phyloP scores from a whole-genome alignment of 2,888 invertebrate species.

The Aromia moschata region DNA sequence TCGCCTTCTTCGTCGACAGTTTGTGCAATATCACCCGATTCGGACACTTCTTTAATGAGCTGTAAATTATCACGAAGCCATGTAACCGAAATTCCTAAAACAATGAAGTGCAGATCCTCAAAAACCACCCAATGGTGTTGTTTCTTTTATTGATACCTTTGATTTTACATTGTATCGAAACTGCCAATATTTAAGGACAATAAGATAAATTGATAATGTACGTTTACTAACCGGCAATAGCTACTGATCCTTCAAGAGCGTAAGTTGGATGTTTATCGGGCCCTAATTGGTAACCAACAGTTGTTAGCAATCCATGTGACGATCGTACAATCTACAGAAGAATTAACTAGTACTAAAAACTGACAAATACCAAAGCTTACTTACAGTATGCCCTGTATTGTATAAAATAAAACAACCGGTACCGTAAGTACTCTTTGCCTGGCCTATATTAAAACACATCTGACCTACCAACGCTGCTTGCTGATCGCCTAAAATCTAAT shows the following conservation, averaged over 20 bases:
- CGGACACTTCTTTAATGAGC: slow-evolving; percentile 73
- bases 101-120: no score
- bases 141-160: no score
- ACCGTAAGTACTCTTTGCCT: slow-evolving; percentile 94
- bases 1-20: slow-evolving; percentile 73
- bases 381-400: slow-evolving; percentile 83
- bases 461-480: slow-evolving; percentile 94
- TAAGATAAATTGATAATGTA: no score
- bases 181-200: no score
- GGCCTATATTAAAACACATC: slow-evolving; percentile 85
- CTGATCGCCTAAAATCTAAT: slow-evolving; percentile 92
- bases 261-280: slow-evolving; percentile 78
- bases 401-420: slow-evolving; percentile 95
- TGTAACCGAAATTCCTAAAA: slow-evolving; percentile 78
- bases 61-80: slow-evolving; percentile 91
- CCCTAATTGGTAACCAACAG: slow-evolving; percentile 91
- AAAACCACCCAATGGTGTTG: no score
- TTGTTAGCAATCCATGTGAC: slow-evolving; percentile 87
- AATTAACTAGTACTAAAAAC: not conserved
- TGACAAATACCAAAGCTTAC: slow-evolving; percentile 31
- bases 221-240: slow-evolving; percentile 75
- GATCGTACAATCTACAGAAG: slow-evolving; percentile 79
- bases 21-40: slow-evolving; percentile 74
- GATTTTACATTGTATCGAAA: no score
- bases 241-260: slow-evolving; percentile 92